These are phyloP conservation scores for Echiichthys vipera DNA, from an alignment of 2,797 vertebrate genomes.

Conservation along the genomic window DNA sequence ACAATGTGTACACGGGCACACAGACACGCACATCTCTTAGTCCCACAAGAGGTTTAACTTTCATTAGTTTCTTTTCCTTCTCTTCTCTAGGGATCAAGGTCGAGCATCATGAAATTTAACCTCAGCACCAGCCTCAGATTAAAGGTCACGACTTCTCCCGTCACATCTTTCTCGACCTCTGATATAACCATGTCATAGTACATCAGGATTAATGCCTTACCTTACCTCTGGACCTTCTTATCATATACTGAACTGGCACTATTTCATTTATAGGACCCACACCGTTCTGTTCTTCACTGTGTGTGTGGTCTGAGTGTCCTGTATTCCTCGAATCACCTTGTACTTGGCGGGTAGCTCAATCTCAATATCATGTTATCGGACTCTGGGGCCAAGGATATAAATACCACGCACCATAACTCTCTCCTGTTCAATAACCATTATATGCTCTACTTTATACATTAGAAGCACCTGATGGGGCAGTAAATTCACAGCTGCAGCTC, in stretches of 20 bases:
- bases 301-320: conserved; percentile 60
- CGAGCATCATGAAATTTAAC: conserved; percentile 73
- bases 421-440: conserved; percentile 87
- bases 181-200: conserved; percentile 76
- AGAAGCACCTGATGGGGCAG: conserved; percentile 85
- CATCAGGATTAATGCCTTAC: conserved; percentile 72
- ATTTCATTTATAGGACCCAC: conserved; percentile 69
- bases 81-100: conserved; percentile 61
- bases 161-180: conserved; percentile 73
- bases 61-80: conserved; percentile 68
- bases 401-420: conserved; percentile 85
- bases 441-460: conserved; percentile 84
- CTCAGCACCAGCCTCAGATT: conserved; percentile 58
- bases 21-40: conserved; percentile 15
- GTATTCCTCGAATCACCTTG: conserved; percentile 73
- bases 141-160: conserved; percentile 72
- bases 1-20: background rate
- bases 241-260: conserved; percentile 58
- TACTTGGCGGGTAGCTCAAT: conserved; percentile 78
- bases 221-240: conserved; percentile 67
- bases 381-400: conserved; percentile 82
- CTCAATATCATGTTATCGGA: conserved; percentile 84
- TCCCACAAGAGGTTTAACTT: conserved; percentile 60
- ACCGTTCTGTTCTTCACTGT: conserved; percentile 53
- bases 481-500: conserved; percentile 84